Conservation (phyloP, 2,888 invertebrate species). For the Pteria penguin region DNA sequence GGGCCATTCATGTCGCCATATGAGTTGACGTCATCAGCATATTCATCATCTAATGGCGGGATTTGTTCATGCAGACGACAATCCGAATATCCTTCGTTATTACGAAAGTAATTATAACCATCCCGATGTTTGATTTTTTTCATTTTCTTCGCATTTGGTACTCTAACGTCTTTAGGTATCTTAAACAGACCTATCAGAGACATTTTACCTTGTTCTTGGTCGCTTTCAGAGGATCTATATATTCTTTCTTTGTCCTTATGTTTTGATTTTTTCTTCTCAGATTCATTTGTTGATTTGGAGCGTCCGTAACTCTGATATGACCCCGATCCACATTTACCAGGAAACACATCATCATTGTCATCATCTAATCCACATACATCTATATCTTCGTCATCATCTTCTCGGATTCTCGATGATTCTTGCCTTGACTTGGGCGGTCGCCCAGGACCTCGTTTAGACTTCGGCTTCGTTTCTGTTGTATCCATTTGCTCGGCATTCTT, state of each 20-base stretch:
- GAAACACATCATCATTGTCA: constrained; percentile 29
- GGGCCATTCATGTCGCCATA: neutral
- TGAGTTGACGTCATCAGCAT: constrained; percentile 21
- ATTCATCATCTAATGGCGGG: neutral
- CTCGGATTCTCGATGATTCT: constrained; percentile 31
- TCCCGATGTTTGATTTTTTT: neutral
- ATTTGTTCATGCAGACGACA: constrained; percentile 16
- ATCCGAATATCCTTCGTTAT: neutral
- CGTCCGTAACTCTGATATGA: constrained; percentile 23
- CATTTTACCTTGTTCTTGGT: constrained; percentile 32
- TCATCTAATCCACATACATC: constrained; percentile 50
- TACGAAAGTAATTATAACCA: neutral
- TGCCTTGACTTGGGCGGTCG: constrained; percentile 54
- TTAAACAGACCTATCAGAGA: neutral
- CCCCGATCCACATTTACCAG: constrained; percentile 7
- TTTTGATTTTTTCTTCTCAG: constrained; percentile 24
- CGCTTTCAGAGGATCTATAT: constrained; percentile 2
- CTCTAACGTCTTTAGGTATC: neutral
- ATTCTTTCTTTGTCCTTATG: constrained; percentile 27
- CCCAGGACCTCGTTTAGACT: constrained; percentile 60
- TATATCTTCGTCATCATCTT: constrained; percentile 43
- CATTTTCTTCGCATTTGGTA: neutral
- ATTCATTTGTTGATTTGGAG: constrained; percentile 32
- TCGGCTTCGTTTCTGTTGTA: constrained; percentile 32
- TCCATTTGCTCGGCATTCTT: constrained; percentile 18